Evolutionary conservation across 1,140 invertebrate genomes (phyloP), one percentile per base, ranked within the genome.

Genomic region (Trichoplusia ni): DNA sequence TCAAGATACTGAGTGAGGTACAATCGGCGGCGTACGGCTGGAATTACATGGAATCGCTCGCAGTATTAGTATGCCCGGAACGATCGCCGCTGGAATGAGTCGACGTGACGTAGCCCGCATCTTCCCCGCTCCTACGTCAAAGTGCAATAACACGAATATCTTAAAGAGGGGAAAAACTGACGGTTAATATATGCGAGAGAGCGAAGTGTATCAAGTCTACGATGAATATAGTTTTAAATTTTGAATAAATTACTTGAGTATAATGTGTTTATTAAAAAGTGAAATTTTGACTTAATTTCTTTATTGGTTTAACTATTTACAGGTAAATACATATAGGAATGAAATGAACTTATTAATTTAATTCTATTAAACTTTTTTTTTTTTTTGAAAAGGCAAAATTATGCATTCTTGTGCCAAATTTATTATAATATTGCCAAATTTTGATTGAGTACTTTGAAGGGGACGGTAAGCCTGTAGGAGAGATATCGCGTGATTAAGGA

Each of bases 51-150:
- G 79, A 82, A 82, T 86, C 77, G 76, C 78, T 89, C 77, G 76
- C 75, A 74, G 71, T 82, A 89, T 90, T 90, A 88, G 84, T 88
- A 90, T 90, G 87, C 87, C 75, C 73, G 40, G 61, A 72, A 67
- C 77, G 81, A 76, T 69, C 79, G 78, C 81, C 83, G 71, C 76
- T 81, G 87, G 85, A 90, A 88, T 90, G 83, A 86, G 73, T 75
- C 75, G 80, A 82, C 79, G 81, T 86, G 79, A 84, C 78, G 79
- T 71, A 72, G 56, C 64, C 75, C 72, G 68, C 73, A 71, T 78
- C 70, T 71, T 70, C 68, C 60, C 56, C 70, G 73, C 69, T 72
- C 73, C 75, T 75, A 79, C 76, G 73, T 81, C 80, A 80, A 85
- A 82, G 81, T 79, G 80, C 76, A 85, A 77, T 80, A 82, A 65